A percentile compares a stretch with the other conserved stretches of the same genome.
These are phyloP conservation scores for Halocynthia aurantium DNA, from an alignment of 23 tunicate genomes.

Conservation along the genomic window DNA sequence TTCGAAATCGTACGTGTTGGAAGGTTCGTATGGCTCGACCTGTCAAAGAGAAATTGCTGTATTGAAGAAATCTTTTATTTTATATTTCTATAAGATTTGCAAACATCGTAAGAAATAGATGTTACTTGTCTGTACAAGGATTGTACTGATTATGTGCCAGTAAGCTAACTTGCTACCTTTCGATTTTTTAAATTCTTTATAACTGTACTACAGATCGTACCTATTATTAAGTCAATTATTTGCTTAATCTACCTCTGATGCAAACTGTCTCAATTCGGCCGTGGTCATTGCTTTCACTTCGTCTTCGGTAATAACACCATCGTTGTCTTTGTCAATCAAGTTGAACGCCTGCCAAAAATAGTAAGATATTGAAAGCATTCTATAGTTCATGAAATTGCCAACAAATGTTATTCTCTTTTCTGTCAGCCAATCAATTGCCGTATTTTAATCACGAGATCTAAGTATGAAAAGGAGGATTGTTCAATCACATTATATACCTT, in stretches of 20 bases:
- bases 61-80: too few relatives aligned
- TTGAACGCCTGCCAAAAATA: conserved; percentile 19
- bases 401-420: too few relatives aligned
- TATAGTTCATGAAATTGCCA: not conserved
- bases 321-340: conserved; percentile 22
- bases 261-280: conserved; percentile 15
- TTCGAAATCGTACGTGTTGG: conserved; percentile 35
- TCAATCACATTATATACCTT: too few relatives aligned
- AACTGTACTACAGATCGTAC: not conserved
- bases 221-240: not conserved
- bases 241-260: conserved; percentile 17
- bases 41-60: not conserved
- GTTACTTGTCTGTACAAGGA: too few relatives aligned
- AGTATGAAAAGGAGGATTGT: too few relatives aligned
- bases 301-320: conserved; percentile 1
- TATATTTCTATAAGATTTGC: too few relatives aligned
- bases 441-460: too few relatives aligned
- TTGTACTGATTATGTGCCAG: too few relatives aligned
- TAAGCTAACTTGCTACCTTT: too few relatives aligned
- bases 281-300: conserved; percentile 25
- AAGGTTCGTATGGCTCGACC: conserved; percentile 40
- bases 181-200: not conserved
- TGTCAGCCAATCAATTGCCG: too few relatives aligned
- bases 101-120: too few relatives aligned
- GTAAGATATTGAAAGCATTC: not conserved